Evolutionary conservation across 2,888 invertebrate species (phyloP).

Genomic region (Brachynemurus nebulosus): DNA sequence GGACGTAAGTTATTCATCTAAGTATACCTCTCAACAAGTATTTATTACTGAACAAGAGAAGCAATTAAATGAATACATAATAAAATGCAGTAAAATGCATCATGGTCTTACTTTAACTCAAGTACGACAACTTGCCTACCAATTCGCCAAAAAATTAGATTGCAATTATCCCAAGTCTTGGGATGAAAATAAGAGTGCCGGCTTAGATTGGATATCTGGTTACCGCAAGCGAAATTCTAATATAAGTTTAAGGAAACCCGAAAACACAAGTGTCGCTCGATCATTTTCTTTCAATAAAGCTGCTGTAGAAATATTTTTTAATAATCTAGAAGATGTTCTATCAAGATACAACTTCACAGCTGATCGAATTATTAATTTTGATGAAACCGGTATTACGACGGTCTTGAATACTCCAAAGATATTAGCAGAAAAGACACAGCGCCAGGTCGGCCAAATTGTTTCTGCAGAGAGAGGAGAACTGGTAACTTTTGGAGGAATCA

Average conservation of each 20-base stretch:
- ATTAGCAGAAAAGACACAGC: conserved; percentile 17
- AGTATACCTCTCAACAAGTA: neutral
- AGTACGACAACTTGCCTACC: neutral
- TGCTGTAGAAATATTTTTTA: conserved; percentile 17
- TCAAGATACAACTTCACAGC: conserved; percentile 13
- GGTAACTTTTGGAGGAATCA: conserved; percentile 25
- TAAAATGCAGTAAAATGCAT: neutral
- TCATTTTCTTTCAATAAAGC: conserved; percentile 10
- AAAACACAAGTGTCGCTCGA: neutral
- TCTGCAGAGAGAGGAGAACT: conserved; percentile 27
- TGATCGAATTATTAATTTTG: conserved; percentile 18
- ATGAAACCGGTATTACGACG: conserved; percentile 17
- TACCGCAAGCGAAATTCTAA: neutral
- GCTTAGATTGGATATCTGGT: neutral
- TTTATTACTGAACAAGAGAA: neutral
- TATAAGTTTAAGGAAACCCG: neutral
- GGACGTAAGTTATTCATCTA: neutral
- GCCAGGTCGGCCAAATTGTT: conserved; percentile 25
- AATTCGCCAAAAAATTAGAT: neutral
- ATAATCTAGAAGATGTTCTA: conserved; percentile 14
- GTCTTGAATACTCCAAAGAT: conserved; percentile 17
- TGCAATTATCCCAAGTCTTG: neutral
- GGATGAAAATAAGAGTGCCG: neutral
- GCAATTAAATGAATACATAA: neutral
- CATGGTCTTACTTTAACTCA: neutral